phyloP scores from a whole-genome alignment of 1,140 invertebrate species.

The Drosophila novamexicana region DNA sequence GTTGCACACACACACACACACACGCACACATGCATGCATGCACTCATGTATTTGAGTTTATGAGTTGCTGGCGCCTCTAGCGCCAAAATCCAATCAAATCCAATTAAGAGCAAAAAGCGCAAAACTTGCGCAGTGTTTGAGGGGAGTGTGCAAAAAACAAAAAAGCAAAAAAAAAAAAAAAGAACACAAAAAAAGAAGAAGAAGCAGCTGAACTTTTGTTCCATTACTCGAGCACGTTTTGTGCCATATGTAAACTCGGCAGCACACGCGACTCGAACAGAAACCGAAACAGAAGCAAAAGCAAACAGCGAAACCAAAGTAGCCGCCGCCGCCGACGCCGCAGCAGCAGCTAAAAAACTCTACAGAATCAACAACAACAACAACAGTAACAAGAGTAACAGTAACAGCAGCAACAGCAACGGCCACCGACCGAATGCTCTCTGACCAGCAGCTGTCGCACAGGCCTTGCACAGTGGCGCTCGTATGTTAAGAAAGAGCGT shows the following conservation, averaged over 20 bases:
- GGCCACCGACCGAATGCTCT: conserved; percentile 24
- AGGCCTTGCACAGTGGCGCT: conserved; percentile 34
- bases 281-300: conserved; percentile 44
- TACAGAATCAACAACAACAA: conserved; percentile 10
- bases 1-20: conserved; percentile 10
- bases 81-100: conserved; percentile 77
- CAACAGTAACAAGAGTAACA: conserved; percentile 25
- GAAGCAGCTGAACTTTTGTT: conserved; percentile 26
- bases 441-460: conserved; percentile 45
- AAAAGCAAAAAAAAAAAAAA: conserved; percentile 1
- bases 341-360: conserved; percentile 29
- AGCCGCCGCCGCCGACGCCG: conserved; percentile 31
- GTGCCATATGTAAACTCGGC: conserved; percentile 47
- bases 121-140: conserved; percentile 24
- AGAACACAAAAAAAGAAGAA: neutral
- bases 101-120: conserved; percentile 70
- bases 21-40: neutral
- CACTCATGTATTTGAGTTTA: conserved; percentile 40
- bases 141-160: conserved; percentile 4
- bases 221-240: conserved; percentile 51
- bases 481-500: conserved; percentile 10
- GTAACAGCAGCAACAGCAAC: conserved; percentile 32
- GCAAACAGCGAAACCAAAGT: conserved; percentile 46
- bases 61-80: conserved; percentile 64
- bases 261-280: conserved; percentile 42